A percentile compares a stretch with the other conserved stretches of the same genome.
Conservation (phyloP, 2,113 vertebrate genomes). For the Triplophysa rosa region DNA sequence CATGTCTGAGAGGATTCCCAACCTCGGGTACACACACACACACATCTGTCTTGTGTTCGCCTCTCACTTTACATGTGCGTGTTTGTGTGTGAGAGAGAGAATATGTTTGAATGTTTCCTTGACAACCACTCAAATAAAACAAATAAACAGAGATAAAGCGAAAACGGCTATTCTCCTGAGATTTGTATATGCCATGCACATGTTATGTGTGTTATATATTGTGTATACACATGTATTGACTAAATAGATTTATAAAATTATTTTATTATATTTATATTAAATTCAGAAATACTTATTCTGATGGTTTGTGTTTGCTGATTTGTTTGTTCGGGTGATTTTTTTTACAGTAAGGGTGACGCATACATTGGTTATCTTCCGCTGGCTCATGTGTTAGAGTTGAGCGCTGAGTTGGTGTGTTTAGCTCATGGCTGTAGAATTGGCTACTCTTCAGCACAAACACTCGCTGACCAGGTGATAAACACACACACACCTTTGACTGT, state of each 20-base stretch:
- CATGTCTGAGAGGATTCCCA: constrained; percentile 87
- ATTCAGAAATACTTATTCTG: too few relatives aligned
- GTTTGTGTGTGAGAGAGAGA: not conserved
- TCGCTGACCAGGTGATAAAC: constrained; percentile 87
- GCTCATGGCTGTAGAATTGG: constrained; percentile 88
- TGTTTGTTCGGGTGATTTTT: constrained; percentile 41
- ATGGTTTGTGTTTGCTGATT: constrained; percentile 17
- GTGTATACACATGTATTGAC: too few relatives aligned
- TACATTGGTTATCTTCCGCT: constrained; percentile 94
- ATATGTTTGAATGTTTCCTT: constrained; percentile 2
- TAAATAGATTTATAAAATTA: too few relatives aligned
- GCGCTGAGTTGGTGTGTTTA: constrained; percentile 89
- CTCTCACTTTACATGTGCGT: not conserved
- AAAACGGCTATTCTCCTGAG: not conserved
- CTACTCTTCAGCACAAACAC: constrained; percentile 92
- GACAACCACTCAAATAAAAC: not conserved
- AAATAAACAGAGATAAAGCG: not conserved
- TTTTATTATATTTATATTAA: too few relatives aligned
- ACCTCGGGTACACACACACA: constrained; percentile 75
- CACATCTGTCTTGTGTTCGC: not conserved
- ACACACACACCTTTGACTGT: not conserved
- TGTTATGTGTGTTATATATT: too few relatives aligned
- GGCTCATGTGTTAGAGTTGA: constrained; percentile 93
- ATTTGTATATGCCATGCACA: not conserved
- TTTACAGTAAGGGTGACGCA: constrained; percentile 83